Evolutionary conservation across 1,140 invertebrate species (phyloP), one percentile per base, ranked within the genome.

Genomic region (Asobara japonica): DNA sequence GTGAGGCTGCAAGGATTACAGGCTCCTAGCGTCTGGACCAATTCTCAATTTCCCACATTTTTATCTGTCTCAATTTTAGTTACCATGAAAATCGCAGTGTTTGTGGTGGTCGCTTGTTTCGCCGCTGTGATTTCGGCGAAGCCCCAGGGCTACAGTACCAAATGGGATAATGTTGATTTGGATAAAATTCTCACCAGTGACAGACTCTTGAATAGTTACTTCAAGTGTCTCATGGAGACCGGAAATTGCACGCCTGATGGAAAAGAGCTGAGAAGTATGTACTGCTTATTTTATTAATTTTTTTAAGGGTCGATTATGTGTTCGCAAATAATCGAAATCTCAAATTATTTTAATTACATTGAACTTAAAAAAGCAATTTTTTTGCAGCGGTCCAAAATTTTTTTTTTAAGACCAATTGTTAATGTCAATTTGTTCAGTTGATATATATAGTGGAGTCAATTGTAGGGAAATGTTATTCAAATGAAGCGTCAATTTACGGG

Each of bases 211-310:
- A 85, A 82, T 1, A 91, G 89, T 62, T 94, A 94, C 74, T 81
- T 89, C 6, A 89, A 93, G 69, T 95, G 94, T 79, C 74, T 94
- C 0, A 69, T 94, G 75, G 91, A 92, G 0, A 86, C 88, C 61
- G 92, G 91, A 10, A 88, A 88, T 13, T 94, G 94, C 83, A 93
- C 91, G 5, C 83, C 92, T n/a, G 93, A 94, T 66, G 93, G 89
- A 64, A 84, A 86, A 62, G 92, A 93, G 84, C 79, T 94, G 0
- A 94, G 91, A 88, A 89, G 93, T 92, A 84, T 86, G 89, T 90
- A 27, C 6, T 27, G 13, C 7, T 64, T 33, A 30, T 16, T 60
- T 25, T 36, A 11, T 22, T 48, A 61, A 62, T 45, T 16, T 45
- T 41, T 41, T 4, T n/a, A n/a, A n/a, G n/a, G n/a, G n/a, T n/a